These are phyloP conservation scores for Coleophora deauratella DNA, from an alignment of 2,888 invertebrate species.

Conservation along the genomic window DNA sequence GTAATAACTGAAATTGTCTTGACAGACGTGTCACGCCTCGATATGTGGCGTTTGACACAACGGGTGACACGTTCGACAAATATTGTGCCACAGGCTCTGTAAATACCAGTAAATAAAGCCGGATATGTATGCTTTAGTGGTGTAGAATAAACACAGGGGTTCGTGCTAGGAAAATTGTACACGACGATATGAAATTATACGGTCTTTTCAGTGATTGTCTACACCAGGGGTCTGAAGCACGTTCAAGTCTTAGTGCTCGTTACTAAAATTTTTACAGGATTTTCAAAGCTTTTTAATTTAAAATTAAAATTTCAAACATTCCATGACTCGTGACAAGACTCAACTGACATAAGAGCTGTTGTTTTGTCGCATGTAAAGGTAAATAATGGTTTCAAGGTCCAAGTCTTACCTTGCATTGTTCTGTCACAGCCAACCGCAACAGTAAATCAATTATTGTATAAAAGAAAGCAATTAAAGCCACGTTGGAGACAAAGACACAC, in stretches of 20 bases:
- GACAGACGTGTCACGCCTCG: slow-evolving; percentile 61
- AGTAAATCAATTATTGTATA: slow-evolving; percentile 65
- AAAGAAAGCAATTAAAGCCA: slow-evolving; percentile 62
- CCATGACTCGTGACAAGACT: no score
- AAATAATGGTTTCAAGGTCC: slow-evolving; percentile 21
- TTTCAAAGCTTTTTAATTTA: slow-evolving; percentile 13
- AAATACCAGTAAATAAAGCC: slow-evolving; percentile 44
- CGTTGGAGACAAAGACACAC: slow-evolving; percentile 48
- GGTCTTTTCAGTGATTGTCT: slow-evolving; percentile 54
- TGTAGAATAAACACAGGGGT: slow-evolving; percentile 55
- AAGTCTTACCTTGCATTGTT: slow-evolving; percentile 41
- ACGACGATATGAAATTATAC: slow-evolving; percentile 60
- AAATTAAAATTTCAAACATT: no score
- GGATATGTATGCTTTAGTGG: slow-evolving; percentile 40
- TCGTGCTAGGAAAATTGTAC: slow-evolving; percentile 44
- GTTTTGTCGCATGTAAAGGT: no score
- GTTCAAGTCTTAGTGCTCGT: slow-evolving; percentile 46
- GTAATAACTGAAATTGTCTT: slow-evolving; percentile 58
- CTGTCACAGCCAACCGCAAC: slow-evolving; percentile 27
- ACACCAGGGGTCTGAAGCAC: slow-evolving; percentile 39
- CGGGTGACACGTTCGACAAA: slow-evolving; percentile 69
- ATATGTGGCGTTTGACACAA: slow-evolving; percentile 62
- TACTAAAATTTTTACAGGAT: no score
- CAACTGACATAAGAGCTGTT: no score
- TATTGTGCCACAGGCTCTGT: slow-evolving; percentile 62